Conservation (phyloP, 2,888 invertebrate species). For the Kuschelorhynchus macadamiae region DNA sequence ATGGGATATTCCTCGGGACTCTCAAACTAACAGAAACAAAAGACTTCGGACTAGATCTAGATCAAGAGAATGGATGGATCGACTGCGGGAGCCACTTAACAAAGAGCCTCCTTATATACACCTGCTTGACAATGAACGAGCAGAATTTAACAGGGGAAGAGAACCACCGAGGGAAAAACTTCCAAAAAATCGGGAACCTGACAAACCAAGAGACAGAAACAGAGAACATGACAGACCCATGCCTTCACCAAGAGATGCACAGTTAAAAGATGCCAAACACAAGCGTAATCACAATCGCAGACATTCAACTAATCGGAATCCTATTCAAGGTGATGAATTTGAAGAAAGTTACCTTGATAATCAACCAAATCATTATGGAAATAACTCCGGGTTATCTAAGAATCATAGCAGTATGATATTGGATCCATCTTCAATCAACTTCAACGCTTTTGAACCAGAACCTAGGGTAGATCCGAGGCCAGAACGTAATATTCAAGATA, state of each 20-base stretch:
- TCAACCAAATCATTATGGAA: conserved; percentile 15
- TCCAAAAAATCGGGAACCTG: conserved; percentile 17
- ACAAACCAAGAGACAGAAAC: conserved; percentile 28
- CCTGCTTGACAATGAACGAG: not conserved
- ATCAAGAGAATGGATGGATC: conserved; percentile 25
- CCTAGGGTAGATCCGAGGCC: not conserved
- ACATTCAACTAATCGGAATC: not conserved
- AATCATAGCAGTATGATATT: conserved; percentile 28
- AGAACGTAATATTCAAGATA: not conserved
- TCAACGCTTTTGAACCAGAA: conserved; percentile 20
- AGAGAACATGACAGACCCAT: conserved; percentile 4
- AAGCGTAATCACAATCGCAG: not conserved
- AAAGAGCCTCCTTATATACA: conserved; percentile 17
- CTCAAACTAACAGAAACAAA: conserved; percentile 1
- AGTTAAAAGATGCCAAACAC: conserved; percentile 10
- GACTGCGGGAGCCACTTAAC: not conserved
- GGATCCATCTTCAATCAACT: conserved; percentile 49
- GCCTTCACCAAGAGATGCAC: conserved; percentile 8
- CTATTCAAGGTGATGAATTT: conserved; percentile 5
- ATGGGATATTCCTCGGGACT: conserved; percentile 16
- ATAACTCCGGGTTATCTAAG: conserved; percentile 4
- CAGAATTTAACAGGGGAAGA: conserved; percentile 14
- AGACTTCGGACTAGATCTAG: conserved; percentile 33
- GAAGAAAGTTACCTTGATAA: conserved; percentile 38
- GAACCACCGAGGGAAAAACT: conserved; percentile 15